Evolutionary conservation across 2,888 invertebrate species (phyloP), one percentile per base, ranked within the genome.

Genomic region (Deilephila elpenor): DNA sequence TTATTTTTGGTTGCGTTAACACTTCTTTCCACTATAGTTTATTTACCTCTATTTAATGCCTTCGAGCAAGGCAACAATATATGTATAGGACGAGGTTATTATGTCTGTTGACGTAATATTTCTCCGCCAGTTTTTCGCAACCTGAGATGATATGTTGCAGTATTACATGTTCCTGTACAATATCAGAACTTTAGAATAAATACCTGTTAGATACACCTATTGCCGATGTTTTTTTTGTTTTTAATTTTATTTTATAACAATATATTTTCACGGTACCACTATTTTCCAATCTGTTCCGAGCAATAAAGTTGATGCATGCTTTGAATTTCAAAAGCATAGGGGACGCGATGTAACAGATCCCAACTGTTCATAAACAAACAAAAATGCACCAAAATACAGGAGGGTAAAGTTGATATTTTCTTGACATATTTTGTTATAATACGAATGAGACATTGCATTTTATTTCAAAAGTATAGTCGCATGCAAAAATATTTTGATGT

Each of bases 211-310:
- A 44, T 44, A 44, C 7, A 19, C 34, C 8, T 37, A 19, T n/a
- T 3, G 29, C 8, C 34, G 8, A 3, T 6, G 25, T 3, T 34
- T 62, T 56, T n/a, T 67, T 53, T 56, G 3, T 17, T 62, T 73
- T 71, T 44, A 44, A 62, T 29, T 62, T 25, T 71, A 71, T 59
- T 62, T 34, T 62, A 20, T 51, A 19, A 62, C 73, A 74, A 73
- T 74, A 74, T 34, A 78, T 79, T 79, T 78, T 74, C 75, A 75
- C 76, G 20, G 74, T 78, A 76, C 78, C 79, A 85, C 86, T 83
- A 85, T 86, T 85, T 84, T 80, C 85, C 85, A 86, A 89, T 89
- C 84, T 86, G 87, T 89, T 89, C 86, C 90, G 78, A 78, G 83
- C 84, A 87, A 90, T 89, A 90, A 89, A 89, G 83, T 83, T 81